These are phyloP conservation scores for Passer montanus DNA, from an alignment of 2,113 vertebrate species.

Conservation along the genomic window DNA sequence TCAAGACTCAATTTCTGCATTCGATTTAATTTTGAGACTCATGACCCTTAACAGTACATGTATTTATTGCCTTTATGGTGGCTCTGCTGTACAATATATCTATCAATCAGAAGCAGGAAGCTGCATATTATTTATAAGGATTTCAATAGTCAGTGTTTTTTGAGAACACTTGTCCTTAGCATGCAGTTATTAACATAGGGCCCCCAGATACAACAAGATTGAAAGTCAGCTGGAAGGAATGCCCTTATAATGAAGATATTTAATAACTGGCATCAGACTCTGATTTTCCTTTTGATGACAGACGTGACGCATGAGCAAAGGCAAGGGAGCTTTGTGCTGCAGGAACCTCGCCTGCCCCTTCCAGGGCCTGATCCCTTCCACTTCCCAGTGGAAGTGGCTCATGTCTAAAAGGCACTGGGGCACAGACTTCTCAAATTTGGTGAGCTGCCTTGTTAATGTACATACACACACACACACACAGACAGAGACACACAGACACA, in stretches of 20 bases:
- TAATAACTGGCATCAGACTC: not conserved
- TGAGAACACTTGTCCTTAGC: conserved; percentile 6
- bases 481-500: not conserved
- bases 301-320: not conserved
- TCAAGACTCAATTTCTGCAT: conserved; percentile 68
- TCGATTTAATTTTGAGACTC: conserved; percentile 65
- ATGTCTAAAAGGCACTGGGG: not conserved
- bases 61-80: conserved; percentile 31
- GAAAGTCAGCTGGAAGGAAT: conserved; percentile 24
- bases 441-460: not conserved
- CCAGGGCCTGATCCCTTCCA: not conserved
- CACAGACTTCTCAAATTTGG: not conserved
- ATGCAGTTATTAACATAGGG: not conserved
- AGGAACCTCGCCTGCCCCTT: not conserved
- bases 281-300: conserved; percentile 3
- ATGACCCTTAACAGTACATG: conserved; percentile 49
- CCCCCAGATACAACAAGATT: conserved; percentile 19
- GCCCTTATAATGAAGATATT: conserved; percentile 52
- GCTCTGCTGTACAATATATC: conserved; percentile 10
- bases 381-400: not conserved
- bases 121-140: not conserved
- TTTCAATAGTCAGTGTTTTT: conserved; percentile 18
- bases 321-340: not conserved
- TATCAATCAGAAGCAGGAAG: conserved; percentile 15
- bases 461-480: not conserved